Percentiles rank a stretch among this genome's conserved stretches.
Conservation (phyloP, 1,140 invertebrate genomes). For the Chelonus insularis region DNA sequence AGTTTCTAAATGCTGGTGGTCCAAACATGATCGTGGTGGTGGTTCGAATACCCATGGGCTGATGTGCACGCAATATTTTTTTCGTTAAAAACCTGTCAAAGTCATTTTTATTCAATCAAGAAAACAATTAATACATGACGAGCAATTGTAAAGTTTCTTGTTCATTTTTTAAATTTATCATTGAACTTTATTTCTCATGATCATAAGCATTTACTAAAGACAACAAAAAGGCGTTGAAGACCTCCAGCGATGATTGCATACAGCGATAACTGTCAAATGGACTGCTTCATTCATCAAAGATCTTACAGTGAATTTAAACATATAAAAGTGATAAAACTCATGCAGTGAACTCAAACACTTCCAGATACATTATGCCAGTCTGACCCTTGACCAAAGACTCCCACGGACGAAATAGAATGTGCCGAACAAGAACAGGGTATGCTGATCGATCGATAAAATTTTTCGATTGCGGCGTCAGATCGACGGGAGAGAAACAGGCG, state of each 20-base stretch:
- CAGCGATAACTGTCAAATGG: neutral
- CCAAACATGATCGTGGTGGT: constrained; percentile 28
- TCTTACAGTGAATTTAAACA: neutral
- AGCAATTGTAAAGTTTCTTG: too few species aligned
- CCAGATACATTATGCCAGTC: neutral
- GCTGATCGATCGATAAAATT: constrained; percentile 13
- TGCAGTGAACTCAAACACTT: neutral
- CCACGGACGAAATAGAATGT: constrained; percentile 9
- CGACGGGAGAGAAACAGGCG: constrained; percentile 10
- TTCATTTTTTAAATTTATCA: neutral
- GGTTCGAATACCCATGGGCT: constrained; percentile 20
- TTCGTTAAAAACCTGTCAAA: neutral
- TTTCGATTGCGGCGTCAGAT: constrained; percentile 4
- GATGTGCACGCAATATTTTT: constrained; percentile 18
- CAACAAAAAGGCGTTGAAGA: too few species aligned
- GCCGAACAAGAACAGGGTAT: constrained; percentile 1
- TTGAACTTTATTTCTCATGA: too few species aligned
- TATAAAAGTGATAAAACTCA: neutral
- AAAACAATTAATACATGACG: too few species aligned
- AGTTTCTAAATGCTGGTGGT: constrained; percentile 34
- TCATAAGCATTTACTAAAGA: too few species aligned
- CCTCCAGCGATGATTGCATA: too few species aligned
- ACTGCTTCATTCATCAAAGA: neutral
- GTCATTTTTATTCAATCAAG: neutral
- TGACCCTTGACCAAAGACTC: constrained; percentile 1